Conservation (phyloP, 2,113 vertebrate genomes). For the Mastomys coucha region DNA sequence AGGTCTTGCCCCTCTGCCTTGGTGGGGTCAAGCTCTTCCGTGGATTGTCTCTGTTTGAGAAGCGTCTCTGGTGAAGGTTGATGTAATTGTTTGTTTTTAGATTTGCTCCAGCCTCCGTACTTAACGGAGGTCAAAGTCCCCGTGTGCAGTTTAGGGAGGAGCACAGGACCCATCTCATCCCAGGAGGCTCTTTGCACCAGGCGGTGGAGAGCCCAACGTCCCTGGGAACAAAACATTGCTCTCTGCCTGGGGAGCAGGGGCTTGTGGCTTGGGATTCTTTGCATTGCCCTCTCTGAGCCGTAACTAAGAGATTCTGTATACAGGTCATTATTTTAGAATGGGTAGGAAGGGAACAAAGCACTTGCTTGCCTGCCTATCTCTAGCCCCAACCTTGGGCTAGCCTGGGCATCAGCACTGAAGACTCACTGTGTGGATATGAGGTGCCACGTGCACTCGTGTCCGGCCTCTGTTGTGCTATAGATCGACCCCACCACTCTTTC, state of each 20-base stretch:
- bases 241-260: not conserved
- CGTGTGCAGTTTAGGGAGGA: no score
- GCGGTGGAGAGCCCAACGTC: not conserved
- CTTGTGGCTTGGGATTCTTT: no score
- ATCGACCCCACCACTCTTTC: not conserved
- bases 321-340: not conserved
- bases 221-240: not conserved
- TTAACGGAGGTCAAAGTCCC: not conserved
- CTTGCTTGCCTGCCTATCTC: not conserved
- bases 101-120: not conserved
- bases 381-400: not conserved
- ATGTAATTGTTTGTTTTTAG: not conserved
- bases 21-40: fast-evolving
- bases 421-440: not conserved
- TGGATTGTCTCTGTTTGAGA: not conserved
- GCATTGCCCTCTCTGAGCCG: not conserved
- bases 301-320: not conserved
- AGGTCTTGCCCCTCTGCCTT: not conserved
- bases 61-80: not conserved
- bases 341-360: not conserved
- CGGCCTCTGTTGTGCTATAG: not conserved
- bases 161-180: not conserved
- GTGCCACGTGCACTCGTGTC: not conserved
- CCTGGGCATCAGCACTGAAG: not conserved
- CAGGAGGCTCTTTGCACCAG: not conserved